Conservation (phyloP, 2,888 invertebrate genomes). For the Rhingia campestris region DNA sequence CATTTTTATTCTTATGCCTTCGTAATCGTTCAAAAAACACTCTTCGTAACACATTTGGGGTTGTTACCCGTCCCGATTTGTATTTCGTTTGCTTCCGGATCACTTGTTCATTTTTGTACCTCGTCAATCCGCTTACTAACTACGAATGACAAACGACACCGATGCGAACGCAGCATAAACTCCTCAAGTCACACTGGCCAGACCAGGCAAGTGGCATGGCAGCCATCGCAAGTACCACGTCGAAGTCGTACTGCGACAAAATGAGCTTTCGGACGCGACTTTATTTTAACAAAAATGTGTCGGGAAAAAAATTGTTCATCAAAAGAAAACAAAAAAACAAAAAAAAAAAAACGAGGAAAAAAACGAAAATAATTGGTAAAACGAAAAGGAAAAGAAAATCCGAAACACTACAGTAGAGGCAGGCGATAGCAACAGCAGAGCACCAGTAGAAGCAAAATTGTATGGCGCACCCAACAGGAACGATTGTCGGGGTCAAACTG, state of each 20-base stretch:
- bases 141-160: conserved; percentile 68
- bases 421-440: conserved; percentile 44
- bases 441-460: conserved; percentile 37
- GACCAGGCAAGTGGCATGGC: not conserved
- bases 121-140: conserved; percentile 66
- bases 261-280: conserved; percentile 73
- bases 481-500: conserved; percentile 71
- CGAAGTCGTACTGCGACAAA: conserved; percentile 73
- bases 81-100: conserved; percentile 1
- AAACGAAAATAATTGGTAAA: not conserved
- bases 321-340: conserved; percentile 18
- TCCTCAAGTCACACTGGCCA: conserved; percentile 10
- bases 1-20: not conserved
- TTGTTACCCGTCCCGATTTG: conserved; percentile 23
- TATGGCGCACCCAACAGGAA: conserved; percentile 67
- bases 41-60: conserved; percentile 9
- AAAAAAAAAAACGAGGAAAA: conserved; percentile 29
- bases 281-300: conserved; percentile 72
- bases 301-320: conserved; percentile 40
- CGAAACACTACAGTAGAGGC: conserved; percentile 44
- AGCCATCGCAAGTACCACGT: conserved; percentile 65
- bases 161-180: conserved; percentile 62
- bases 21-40: conserved; percentile 13
- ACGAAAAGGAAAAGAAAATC: conserved; percentile 18
- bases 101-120: conserved; percentile 14